A percentile compares a stretch with the other conserved stretches of the same genome.
phyloP scores from a whole-genome alignment of 2,113 vertebrate genomes.

The Morphnarchus princeps region DNA sequence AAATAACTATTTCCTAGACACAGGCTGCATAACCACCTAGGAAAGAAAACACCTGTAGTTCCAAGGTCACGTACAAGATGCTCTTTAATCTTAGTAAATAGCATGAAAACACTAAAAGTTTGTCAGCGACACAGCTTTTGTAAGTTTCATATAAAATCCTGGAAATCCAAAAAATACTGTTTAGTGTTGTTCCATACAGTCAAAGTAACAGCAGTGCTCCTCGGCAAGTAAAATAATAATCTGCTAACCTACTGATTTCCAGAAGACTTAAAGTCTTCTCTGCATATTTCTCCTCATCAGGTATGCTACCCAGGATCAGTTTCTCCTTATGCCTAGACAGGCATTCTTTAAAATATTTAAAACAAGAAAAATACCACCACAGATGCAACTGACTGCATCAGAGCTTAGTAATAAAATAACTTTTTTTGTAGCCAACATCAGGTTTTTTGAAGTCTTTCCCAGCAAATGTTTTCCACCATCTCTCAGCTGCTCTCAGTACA shows the following conservation, averaged over 20 bases:
- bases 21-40: neutral
- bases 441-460: neutral
- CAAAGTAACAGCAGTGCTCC: neutral
- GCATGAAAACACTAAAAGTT: neutral
- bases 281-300: neutral
- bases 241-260: neutral
- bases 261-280: neutral
- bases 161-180: neutral
- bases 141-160: neutral
- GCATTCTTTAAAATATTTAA: neutral
- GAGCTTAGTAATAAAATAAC: neutral
- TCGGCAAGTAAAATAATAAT: neutral
- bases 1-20: neutral
- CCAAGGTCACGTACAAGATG: neutral
- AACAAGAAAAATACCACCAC: neutral
- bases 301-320: neutral
- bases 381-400: neutral
- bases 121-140: neutral
- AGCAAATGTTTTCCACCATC: neutral
- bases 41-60: neutral
- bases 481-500: neutral
- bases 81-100: neutral
- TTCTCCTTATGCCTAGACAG: neutral
- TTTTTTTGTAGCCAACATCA: neutral
- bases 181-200: neutral